A percentile compares a stretch with the other conserved stretches of the same genome.
Conservation (phyloP, 2,888 invertebrate genomes). For the Xanthia icteritia region DNA sequence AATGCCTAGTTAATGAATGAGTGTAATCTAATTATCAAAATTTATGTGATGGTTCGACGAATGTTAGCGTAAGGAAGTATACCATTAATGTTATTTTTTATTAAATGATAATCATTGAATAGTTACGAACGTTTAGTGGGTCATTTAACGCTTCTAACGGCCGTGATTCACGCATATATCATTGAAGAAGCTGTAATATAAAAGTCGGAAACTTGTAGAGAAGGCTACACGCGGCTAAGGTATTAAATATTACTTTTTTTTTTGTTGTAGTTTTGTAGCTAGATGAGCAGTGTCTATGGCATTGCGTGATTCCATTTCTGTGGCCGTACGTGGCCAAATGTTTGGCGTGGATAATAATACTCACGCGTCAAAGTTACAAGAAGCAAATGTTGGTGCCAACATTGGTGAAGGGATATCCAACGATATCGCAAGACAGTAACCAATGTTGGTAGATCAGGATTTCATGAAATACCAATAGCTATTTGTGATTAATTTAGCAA, state of each 20-base stretch:
- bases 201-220: conserved; percentile 24
- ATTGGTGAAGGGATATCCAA: conserved; percentile 11
- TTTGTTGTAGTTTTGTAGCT: conserved; percentile 53
- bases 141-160: conserved; percentile 47
- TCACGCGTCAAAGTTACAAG: conserved; percentile 24
- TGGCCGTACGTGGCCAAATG: conserved; percentile 19
- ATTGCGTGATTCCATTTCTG: conserved; percentile 42
- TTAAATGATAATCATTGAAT: conserved; percentile 68
- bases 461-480: neutral
- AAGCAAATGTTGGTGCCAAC: conserved; percentile 20
- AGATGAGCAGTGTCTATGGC: conserved; percentile 34
- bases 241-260: conserved; percentile 35
- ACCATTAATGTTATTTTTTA: conserved; percentile 80
- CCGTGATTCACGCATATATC: conserved; percentile 40
- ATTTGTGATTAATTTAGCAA: conserved; percentile 4
- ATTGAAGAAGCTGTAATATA: conserved; percentile 17
- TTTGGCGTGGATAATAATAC: conserved; percentile 43
- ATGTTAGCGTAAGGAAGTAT: conserved; percentile 79
- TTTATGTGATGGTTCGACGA: conserved; percentile 67
- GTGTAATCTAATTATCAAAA: conserved; percentile 70
- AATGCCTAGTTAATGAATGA: conserved; percentile 69
- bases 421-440: neutral
- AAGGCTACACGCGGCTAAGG: conserved; percentile 27
- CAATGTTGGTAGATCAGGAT: conserved; percentile 7
- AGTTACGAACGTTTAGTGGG: conserved; percentile 53